Conservation (phyloP, 2,797 vertebrate genomes). For the Paguma larvata region DNA sequence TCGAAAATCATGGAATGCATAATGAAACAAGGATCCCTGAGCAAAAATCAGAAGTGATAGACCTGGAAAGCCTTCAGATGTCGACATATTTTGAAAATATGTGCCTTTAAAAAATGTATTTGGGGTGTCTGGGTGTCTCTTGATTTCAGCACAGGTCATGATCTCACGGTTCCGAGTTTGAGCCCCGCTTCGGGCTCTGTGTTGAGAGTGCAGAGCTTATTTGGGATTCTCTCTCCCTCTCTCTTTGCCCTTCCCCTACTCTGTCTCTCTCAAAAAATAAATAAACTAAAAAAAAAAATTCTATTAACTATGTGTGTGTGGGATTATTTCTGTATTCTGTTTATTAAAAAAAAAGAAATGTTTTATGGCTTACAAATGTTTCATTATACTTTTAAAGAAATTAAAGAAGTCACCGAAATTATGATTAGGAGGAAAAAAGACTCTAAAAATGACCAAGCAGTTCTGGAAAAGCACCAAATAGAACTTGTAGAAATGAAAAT, state of each 20-base stretch:
- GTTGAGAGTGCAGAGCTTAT: too few species aligned
- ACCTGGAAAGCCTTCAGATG: neutral
- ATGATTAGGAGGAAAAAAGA: neutral
- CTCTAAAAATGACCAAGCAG: neutral
- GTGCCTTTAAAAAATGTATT: neutral
- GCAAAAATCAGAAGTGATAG: neutral
- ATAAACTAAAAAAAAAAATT: too few species aligned
- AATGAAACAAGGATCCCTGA: neutral
- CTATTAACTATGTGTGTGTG: too few species aligned
- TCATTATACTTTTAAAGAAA: neutral
- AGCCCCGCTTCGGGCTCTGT: too few species aligned
- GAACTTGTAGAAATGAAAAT: neutral
- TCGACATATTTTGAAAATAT: conserved; percentile 22
- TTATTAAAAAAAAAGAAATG: neutral
- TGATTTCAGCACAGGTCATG: too few species aligned
- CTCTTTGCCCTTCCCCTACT: too few species aligned
- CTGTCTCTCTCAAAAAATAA: too few species aligned
- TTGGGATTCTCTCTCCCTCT: too few species aligned
- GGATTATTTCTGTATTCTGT: too few species aligned
- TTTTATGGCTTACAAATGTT: neutral
- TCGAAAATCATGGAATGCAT: neutral
- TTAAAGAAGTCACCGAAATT: neutral
- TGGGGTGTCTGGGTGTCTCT: too few species aligned
- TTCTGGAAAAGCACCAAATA: conserved; percentile 17
- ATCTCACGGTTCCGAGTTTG: too few species aligned